These are phyloP conservation scores for Synanthedon tipuliformis DNA, from an alignment of 2,888 invertebrate species.

Conservation along the genomic window DNA sequence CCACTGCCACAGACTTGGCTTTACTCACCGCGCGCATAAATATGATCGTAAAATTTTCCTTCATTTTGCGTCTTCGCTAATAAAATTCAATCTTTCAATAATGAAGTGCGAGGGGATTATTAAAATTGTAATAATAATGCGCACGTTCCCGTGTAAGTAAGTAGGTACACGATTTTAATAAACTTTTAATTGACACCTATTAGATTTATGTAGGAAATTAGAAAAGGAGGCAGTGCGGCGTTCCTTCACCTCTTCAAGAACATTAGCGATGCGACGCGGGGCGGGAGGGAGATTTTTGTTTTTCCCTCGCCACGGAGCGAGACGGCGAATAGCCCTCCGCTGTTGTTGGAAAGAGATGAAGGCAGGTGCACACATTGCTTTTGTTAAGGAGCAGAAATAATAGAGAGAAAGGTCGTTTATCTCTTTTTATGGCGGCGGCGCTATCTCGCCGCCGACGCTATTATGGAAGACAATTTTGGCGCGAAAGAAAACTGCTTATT, in stretches of 20 bases:
- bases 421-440: slow-evolving; percentile 67
- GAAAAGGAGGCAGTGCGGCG: slow-evolving; percentile 49
- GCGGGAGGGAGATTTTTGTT: slow-evolving; percentile 61
- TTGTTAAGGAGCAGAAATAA: slow-evolving; percentile 70
- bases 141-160: slow-evolving; percentile 23
- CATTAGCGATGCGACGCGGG: slow-evolving; percentile 56
- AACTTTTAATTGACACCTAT: slow-evolving; percentile 67
- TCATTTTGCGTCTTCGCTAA: background rate
- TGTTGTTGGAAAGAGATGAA: slow-evolving; percentile 47
- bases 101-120: slow-evolving; percentile 24
- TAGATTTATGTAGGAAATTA: slow-evolving; percentile 59
- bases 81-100: too few relatives aligned
- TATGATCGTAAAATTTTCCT: background rate
- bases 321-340: slow-evolving; percentile 16
- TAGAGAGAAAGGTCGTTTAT: slow-evolving; percentile 70
- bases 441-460: slow-evolving; percentile 65
- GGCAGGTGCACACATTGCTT: slow-evolving; percentile 63
- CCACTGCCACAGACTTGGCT: background rate
- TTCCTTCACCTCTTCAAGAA: slow-evolving; percentile 43
- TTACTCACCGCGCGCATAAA: background rate
- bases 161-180: slow-evolving; percentile 47
- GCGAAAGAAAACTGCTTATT: slow-evolving; percentile 71
- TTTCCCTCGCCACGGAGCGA: slow-evolving; percentile 49
- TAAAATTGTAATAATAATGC: slow-evolving; percentile 53
- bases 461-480: slow-evolving; percentile 70